These are phyloP conservation scores for Melanargia galathea DNA, from an alignment of 2,888 invertebrate genomes.

Conservation along the genomic window DNA sequence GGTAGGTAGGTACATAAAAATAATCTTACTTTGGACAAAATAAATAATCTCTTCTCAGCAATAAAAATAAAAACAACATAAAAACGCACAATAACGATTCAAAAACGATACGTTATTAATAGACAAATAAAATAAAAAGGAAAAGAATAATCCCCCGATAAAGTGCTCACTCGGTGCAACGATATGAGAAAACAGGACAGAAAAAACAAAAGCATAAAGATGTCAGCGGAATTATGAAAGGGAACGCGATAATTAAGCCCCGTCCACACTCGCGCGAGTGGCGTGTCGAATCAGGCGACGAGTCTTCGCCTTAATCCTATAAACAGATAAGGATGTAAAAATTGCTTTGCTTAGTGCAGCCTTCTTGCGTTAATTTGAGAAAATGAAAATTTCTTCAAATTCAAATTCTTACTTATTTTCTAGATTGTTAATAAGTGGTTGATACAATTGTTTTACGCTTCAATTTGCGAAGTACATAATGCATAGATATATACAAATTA, in stretches of 20 bases:
- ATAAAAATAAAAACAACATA: not conserved
- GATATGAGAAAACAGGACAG: not conserved
- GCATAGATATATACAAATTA: too few relatives aligned
- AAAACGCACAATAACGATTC: slow-evolving; percentile 1
- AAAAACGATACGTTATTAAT: not conserved
- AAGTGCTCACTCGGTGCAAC: not conserved
- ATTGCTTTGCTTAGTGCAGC: not conserved
- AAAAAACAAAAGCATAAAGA: slow-evolving; percentile 10
- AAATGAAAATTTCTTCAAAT: too few relatives aligned
- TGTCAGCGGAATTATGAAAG: slow-evolving; percentile 40
- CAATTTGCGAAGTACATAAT: too few relatives aligned
- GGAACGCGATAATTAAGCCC: slow-evolving; percentile 54
- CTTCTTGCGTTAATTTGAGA: too few relatives aligned
- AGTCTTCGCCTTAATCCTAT: slow-evolving; percentile 26
- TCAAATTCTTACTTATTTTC: too few relatives aligned
- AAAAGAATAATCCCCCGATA: not conserved
- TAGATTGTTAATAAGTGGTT: too few relatives aligned
- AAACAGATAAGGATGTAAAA: slow-evolving; percentile 13
- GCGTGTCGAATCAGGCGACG: slow-evolving; percentile 45
- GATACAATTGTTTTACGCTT: too few relatives aligned
- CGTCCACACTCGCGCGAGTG: slow-evolving; percentile 48
- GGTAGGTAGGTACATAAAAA: too few relatives aligned
- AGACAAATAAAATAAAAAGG: not conserved
- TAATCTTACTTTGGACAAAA: too few relatives aligned
- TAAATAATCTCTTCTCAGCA: too few relatives aligned